These are phyloP conservation scores for Chrysina gloriosa DNA, from an alignment of 2,888 invertebrate species.

Conservation along the genomic window DNA sequence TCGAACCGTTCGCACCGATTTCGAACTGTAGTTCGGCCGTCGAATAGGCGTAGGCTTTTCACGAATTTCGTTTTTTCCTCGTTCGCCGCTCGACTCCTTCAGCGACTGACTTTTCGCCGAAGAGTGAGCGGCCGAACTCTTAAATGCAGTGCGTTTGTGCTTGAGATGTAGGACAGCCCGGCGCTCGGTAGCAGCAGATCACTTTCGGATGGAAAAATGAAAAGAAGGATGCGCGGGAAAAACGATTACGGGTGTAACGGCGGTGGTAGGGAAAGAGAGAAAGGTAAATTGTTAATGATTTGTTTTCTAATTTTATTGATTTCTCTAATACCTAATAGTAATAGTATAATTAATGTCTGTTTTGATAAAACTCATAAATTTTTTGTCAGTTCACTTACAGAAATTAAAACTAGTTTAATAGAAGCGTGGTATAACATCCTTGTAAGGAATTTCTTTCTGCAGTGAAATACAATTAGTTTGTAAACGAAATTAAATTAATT, in stretches of 20 bases:
- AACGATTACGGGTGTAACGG: background rate
- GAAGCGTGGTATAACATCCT: too few species aligned
- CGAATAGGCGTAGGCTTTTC: slow-evolving; percentile 14
- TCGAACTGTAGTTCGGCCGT: background rate
- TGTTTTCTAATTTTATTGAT: slow-evolving; percentile 11
- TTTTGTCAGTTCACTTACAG: too few species aligned
- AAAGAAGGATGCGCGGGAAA: slow-evolving; percentile 32
- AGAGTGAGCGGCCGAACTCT: background rate
- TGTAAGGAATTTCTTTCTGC: too few species aligned
- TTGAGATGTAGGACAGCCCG: slow-evolving; percentile 12
- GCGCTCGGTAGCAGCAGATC: slow-evolving; percentile 4
- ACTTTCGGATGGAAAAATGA: slow-evolving; percentile 28
- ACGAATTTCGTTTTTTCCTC: background rate
- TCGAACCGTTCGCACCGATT: background rate
- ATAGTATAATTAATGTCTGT: too few species aligned
- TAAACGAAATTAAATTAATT: too few species aligned
- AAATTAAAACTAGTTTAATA: too few species aligned
- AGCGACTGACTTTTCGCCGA: background rate
- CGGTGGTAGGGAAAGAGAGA: slow-evolving; percentile 1
- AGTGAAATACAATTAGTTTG: too few species aligned
- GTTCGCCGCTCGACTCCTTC: background rate
- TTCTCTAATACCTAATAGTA: too few species aligned
- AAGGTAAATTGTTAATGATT: slow-evolving; percentile 19
- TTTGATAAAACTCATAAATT: too few species aligned
- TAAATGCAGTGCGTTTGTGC: slow-evolving; percentile 20